A percentile compares a stretch with the other conserved stretches of the same genome.
Conservation (phyloP, 92 coral and sea anemone species). For the Siderastrea radians region DNA sequence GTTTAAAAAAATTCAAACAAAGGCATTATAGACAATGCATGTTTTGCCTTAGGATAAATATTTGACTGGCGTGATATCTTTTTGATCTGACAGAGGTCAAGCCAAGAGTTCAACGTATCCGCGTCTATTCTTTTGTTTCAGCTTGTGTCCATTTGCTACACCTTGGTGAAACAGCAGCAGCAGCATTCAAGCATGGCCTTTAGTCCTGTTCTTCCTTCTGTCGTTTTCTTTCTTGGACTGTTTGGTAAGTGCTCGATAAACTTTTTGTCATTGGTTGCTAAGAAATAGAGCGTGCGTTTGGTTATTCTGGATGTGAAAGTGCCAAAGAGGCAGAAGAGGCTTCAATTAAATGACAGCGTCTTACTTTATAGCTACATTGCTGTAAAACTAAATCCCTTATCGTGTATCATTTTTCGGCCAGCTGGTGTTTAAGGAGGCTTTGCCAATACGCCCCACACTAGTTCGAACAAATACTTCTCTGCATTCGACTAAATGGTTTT, state of each 20-base stretch:
- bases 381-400: no score
- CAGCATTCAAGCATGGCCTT: neutral
- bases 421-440: no score
- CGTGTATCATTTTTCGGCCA: no score
- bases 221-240: neutral
- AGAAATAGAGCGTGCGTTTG: neutral
- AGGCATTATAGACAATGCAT: neutral
- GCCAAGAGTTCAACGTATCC: neutral
- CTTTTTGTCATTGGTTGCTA: no score
- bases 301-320: neutral
- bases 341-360: neutral
- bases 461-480: no score
- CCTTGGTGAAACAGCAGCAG: neutral
- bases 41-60: neutral
- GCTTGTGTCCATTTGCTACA: neutral
- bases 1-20: no score
- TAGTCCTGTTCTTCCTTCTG: neutral
- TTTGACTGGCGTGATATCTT: neutral
- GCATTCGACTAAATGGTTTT: no score
- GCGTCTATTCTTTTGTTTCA: conserved; percentile 31
- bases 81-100: conserved; percentile 21
- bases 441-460: no score
- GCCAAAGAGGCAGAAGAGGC: neutral
- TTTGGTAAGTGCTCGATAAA: conserved; percentile 7
- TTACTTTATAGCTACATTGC: no score